Evolutionary conservation across 2,113 vertebrate species (phyloP).

Genomic region (Forbesichthys papilliferus): DNA sequence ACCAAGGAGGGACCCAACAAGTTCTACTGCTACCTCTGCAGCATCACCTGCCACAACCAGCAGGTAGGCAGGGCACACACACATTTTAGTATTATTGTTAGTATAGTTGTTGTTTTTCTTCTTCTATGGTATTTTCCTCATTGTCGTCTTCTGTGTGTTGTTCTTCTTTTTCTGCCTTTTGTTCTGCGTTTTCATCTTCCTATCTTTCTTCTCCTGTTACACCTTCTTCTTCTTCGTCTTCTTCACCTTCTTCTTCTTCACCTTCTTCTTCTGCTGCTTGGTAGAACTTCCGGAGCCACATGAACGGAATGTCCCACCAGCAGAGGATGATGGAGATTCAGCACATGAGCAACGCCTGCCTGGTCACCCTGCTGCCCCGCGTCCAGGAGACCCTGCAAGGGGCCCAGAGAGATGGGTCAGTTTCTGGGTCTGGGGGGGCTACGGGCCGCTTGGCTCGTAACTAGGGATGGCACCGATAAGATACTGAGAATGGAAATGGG

Average conservation of each 20-base stretch:
- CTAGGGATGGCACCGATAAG: too few species aligned
- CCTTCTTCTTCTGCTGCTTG: neutral
- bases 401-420: constrained; percentile 79
- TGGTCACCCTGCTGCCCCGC: constrained; percentile 88
- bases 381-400: constrained; percentile 83
- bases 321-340: constrained; percentile 92
- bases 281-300: constrained; percentile 91
- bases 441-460: too few species aligned
- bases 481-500: too few species aligned
- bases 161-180: too few species aligned
- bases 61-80: constrained; percentile 76
- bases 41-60: constrained; percentile 88
- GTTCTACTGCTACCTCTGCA: constrained; percentile 96
- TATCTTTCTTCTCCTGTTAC: too few species aligned
- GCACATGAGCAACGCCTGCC: constrained; percentile 89
- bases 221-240: neutral
- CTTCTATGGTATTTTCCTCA: too few species aligned
- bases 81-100: neutral
- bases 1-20: constrained; percentile 73
- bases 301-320: constrained; percentile 89
- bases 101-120: too few species aligned
- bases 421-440: neutral
- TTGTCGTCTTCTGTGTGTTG: too few species aligned
- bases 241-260: neutral
- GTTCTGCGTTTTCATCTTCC: too few species aligned